These are phyloP conservation scores for Cyclura pinguis DNA, from an alignment of 2,797 vertebrate species.

Conservation along the genomic window DNA sequence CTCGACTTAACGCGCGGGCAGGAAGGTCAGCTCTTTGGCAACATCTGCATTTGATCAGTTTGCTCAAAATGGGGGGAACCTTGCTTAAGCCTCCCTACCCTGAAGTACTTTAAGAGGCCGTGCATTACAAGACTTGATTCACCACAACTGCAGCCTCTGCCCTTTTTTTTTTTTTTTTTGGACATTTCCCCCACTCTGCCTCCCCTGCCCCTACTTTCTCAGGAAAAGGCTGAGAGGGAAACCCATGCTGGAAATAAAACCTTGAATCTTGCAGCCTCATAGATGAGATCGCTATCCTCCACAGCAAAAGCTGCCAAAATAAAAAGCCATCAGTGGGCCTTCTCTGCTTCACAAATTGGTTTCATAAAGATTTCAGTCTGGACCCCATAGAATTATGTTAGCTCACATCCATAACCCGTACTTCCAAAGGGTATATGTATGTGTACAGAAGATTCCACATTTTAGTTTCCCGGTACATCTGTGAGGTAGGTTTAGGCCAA, in stretches of 20 bases:
- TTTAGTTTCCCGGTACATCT: not conserved
- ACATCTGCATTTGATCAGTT: slow-evolving; percentile 98
- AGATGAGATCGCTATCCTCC: not conserved
- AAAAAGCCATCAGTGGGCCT: not conserved
- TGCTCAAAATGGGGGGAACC: slow-evolving; percentile 81
- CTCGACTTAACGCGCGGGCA: slow-evolving; percentile 83
- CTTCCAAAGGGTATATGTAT: not conserved
- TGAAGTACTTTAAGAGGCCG: slow-evolving; percentile 76
- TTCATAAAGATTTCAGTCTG: slow-evolving; percentile 49
- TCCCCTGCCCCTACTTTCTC: slow-evolving; percentile 55
- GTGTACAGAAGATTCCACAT: not conserved
- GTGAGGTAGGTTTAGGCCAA: not conserved
- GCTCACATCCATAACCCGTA: not conserved
- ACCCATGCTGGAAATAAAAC: slow-evolving; percentile 63
- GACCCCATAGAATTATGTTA: slow-evolving; percentile 9
- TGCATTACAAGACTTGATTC: slow-evolving; percentile 77
- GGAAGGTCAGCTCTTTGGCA: slow-evolving; percentile 87
- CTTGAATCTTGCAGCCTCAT: slow-evolving; percentile 50
- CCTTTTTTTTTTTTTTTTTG: slow-evolving; percentile 27
- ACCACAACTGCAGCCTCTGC: slow-evolving; percentile 58
- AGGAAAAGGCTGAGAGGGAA: slow-evolving; percentile 68
- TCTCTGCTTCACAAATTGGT: not conserved
- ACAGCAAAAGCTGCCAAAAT: slow-evolving; percentile 40
- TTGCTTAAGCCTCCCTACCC: slow-evolving; percentile 83
- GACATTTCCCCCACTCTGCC: slow-evolving; percentile 57